Base-by-base conservation (phyloP, 2,888 invertebrate species). In the Drosophila acutilabella region DNA sequence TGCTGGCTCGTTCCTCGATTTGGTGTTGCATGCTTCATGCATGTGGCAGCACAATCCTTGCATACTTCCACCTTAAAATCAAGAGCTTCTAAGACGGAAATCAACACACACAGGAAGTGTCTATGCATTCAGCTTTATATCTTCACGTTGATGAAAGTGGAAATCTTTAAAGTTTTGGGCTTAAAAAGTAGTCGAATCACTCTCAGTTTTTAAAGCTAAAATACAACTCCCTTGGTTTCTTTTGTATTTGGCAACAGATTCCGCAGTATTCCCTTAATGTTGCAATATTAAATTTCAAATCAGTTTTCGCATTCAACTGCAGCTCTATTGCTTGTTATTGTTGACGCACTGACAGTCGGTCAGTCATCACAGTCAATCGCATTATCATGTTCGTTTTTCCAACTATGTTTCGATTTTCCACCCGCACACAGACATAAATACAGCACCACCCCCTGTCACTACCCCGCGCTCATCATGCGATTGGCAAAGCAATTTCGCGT, bases 81-180 rank as follows among this genome's bases (percentile, higher is more conserved):
- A 74, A 83, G 86, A 81, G 83, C 77, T 45, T 10, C 41, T 26
- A 66, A 79, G 64, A 58, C 67, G 84, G 80, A 87, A 84, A 80
- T 84, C 84, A 75, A 81, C 59, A 75, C 54, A 60, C 68, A 77
- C 83, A 75, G 84, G 81, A 85, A 74, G 56, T 62, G 62, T 45
- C 45, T 56, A 33, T 26, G 54, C 60, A 64, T 36, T 30, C 18
- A 54, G 18, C 30, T 42, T 30, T 26, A 53, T 41, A 30, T 26
- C 11, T 30, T 10, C 3, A 4, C 11, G 36, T 8, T 16, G 42
- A 26, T n/a, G 5, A 40, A 26, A 13, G 18, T 13, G 33, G 30
- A 50, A 41, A 7, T 56, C 20, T 14, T 56, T 11, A 57, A 38
- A 14, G 26, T 11, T 16, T 16, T 30, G 14, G 30, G 5, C 14